Evolutionary conservation across 2,113 vertebrate genomes (phyloP), one percentile per base, ranked within the genome.

Genomic region (Rhinoptilus africanus): DNA sequence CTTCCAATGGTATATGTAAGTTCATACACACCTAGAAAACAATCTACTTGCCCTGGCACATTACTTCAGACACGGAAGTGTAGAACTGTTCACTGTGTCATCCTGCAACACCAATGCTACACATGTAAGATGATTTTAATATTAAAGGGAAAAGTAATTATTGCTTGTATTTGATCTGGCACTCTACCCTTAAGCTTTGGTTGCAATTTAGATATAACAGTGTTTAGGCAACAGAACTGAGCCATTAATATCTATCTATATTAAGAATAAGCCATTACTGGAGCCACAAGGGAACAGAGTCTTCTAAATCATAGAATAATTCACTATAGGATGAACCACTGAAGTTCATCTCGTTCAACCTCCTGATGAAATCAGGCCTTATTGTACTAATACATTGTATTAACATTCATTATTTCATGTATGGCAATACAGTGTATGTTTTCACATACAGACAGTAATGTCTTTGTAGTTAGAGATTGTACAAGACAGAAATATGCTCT

Each of bases 61-160:
- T 71, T 82, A 17, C 6, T 82, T 89, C 41, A 51, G 10, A 51
- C 5, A 34, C 14, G 34, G 0, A 0, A 87, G 8, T 19, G 12
- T 19, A 73, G 34, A 73, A 67, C 16, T 59, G 13, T 19, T 88
- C 13, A 24, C 9, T 54, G 34, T 90, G 56, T 5, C 14, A 78
- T 66, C 34, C 27, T 18, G 18, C 20, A 81, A 28, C 30, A 43
- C 11, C 7, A 5, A n/a, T 85, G 14, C 3, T 60, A 54, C 6
- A 2, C 10, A 34, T 35, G 10, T 47, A 60, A 69, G 41, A 56
- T 16, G 4, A 30, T 62, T 82, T 88, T 66, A 48, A 69, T 81
- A 56, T 66, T 74, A 64, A 73, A 80, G 3, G 13, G 1, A 94
- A 89, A 68, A 2, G 8, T 0, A 5, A 34, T 62, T 79, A 35